Conservation (phyloP, 2,888 invertebrate species). For the Argyra leucocephala region DNA sequence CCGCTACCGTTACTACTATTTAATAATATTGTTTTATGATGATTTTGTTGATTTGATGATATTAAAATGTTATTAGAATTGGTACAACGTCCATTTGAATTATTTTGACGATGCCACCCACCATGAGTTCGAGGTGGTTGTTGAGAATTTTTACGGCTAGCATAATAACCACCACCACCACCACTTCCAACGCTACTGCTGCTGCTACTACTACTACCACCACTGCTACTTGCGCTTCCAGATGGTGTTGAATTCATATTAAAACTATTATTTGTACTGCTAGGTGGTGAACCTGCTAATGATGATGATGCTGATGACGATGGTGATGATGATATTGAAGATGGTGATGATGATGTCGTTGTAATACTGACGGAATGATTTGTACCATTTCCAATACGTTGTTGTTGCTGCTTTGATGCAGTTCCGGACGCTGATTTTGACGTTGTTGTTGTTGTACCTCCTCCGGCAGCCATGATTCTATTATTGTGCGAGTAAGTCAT, state of each 20-base stretch:
- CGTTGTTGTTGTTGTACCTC: constrained; percentile 33
- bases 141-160: constrained; percentile 31
- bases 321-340: constrained; percentile 31
- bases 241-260: constrained; percentile 20
- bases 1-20: constrained; percentile 31
- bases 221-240: constrained; percentile 21
- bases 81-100: constrained; percentile 21
- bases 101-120: constrained; percentile 24
- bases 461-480: constrained; percentile 38
- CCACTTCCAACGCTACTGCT: constrained; percentile 27
- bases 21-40: constrained; percentile 25
- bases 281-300: constrained; percentile 19
- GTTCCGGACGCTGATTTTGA: constrained; percentile 25
- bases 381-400: constrained; percentile 17
- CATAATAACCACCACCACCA: constrained; percentile 28
- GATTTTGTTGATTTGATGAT: constrained; percentile 17
- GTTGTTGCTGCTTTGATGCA: constrained; percentile 31
- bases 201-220: constrained; percentile 26
- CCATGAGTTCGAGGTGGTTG: constrained; percentile 25
- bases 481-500: constrained; percentile 45
- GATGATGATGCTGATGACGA: constrained; percentile 29
- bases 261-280: constrained; percentile 12
- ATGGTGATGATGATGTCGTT: constrained; percentile 28
- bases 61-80: constrained; percentile 23
- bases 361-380: constrained; percentile 44